Percentiles rank a stretch among this genome's conserved stretches.
These are phyloP conservation scores for Micrasema minimum DNA, from an alignment of 1,140 invertebrate genomes.

Conservation along the genomic window DNA sequence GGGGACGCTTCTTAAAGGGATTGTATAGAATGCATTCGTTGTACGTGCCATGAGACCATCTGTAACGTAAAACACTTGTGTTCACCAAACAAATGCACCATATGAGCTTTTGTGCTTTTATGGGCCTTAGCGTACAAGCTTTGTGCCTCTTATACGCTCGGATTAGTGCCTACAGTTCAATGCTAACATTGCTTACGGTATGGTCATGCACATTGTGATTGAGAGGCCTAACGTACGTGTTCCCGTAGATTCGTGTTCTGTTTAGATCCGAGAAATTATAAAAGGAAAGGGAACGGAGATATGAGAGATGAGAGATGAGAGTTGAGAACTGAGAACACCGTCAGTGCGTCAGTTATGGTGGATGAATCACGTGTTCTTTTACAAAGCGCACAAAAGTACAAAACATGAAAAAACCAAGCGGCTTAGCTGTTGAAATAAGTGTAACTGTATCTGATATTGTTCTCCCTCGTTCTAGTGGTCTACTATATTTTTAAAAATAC, in stretches of 20 bases:
- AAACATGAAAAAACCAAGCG: slow-evolving; percentile 13
- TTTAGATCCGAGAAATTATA: slow-evolving; percentile 19
- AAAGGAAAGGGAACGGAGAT: neutral
- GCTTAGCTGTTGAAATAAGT: slow-evolving; percentile 11
- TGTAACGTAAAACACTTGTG: slow-evolving; percentile 26
- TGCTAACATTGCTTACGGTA: no score
- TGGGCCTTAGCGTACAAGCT: no score
- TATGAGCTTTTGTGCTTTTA: slow-evolving; percentile 30
- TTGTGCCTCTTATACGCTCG: slow-evolving; percentile 13
- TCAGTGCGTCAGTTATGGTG: no score
- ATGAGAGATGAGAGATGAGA: no score
- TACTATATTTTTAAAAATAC: no score
- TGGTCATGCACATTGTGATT: slow-evolving; percentile 26
- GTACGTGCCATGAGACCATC: slow-evolving; percentile 24
- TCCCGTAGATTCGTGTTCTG: no score
- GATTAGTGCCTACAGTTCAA: no score
- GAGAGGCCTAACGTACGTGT: slow-evolving; percentile 21
- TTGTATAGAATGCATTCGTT: neutral
- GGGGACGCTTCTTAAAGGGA: no score
- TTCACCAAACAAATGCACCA: slow-evolving; percentile 36
- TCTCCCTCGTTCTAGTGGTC: slow-evolving; percentile 3
- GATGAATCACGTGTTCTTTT: slow-evolving; percentile 9
- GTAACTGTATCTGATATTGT: slow-evolving; percentile 6
- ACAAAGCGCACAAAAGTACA: neutral
- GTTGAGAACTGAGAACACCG: no score